Base-by-base conservation (phyloP, 2,113 vertebrate species). In the Podilymbus podiceps region DNA sequence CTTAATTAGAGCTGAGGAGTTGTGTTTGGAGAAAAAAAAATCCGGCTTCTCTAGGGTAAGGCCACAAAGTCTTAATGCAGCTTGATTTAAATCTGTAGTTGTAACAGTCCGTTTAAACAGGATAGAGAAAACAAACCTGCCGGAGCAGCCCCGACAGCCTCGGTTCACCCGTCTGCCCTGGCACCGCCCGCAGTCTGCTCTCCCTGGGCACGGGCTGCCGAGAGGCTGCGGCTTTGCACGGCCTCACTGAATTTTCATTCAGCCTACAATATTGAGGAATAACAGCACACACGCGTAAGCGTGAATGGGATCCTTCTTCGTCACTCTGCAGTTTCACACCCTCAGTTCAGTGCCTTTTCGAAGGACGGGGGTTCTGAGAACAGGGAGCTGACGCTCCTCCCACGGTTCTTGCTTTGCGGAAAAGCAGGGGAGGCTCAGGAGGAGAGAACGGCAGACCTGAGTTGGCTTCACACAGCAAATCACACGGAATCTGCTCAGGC, bases 241-340 rank as follows among this genome's bases (percentile, higher is more conserved):
- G 25, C 5, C 66, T 9, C 38, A 31, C 44, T 55, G 47, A 66
- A 68, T 44, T 12, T 38, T 20, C 16, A 72, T 53, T 75, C 47
- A 20, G 7, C 35, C 67, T 76, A 2, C 52, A 31, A 47, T 16
- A 12, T 17, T 15, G 55, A 59, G 21, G 21, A 84, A 22, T 9
- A 52, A 31, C 21, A 42, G 53, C n/a, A 49, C 15, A 46, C 22
- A 15, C 4, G 0, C 0, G 5, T 14, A 52, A 63, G 11, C 5
- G 3, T 6, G 44, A 47, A 56, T 3, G 56, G 62, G 62, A 64
- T 46, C 40, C 17, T 58, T 22, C 40, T 62, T n/a, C 40, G 42
- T 30, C 24, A 9, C 71, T 60, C 44, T 60, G 17, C 17, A 52
- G 63, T 22, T 60, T 40, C 33, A 58, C 73, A 40, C 27, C 11